phyloP scores from a whole-genome alignment of 2,888 invertebrate species.

The Drosophila dives region DNA sequence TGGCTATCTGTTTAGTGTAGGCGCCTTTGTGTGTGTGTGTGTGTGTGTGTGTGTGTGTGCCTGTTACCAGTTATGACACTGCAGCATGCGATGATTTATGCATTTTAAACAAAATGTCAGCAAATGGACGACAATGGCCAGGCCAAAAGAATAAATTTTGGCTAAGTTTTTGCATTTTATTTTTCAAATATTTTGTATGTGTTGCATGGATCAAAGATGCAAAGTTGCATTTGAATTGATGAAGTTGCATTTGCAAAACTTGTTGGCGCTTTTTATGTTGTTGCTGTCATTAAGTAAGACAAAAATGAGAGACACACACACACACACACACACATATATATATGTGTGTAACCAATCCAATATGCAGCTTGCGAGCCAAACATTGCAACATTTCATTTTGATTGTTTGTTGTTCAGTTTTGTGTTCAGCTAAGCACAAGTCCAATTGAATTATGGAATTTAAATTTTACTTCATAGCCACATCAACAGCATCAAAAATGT shows the following conservation, averaged over 20 bases:
- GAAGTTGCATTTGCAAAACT: constrained; percentile 35
- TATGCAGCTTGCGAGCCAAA: constrained; percentile 8
- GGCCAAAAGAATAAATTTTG: constrained; percentile 25
- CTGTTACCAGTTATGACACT: constrained; percentile 70
- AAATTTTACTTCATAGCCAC: constrained; percentile 64
- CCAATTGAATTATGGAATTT: constrained; percentile 80
- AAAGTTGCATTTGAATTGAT: constrained; percentile 46
- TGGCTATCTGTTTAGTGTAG: constrained; percentile 40
- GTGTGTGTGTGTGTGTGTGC: constrained; percentile 13
- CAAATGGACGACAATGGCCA: constrained; percentile 47
- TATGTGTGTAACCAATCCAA: constrained; percentile 32
- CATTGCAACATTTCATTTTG: constrained; percentile 49
- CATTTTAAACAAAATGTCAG: constrained; percentile 71
- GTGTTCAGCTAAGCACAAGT: constrained; percentile 64
- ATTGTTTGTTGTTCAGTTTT: constrained; percentile 48
- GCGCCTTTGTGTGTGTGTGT: constrained; percentile 19
- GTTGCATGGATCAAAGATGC: constrained; percentile 45
- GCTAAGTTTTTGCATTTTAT: constrained; percentile 30
- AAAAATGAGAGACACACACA: constrained; percentile 55
- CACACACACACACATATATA: too few relatives aligned
- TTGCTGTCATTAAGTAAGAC: constrained; percentile 41
- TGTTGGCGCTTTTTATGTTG: constrained; percentile 15
- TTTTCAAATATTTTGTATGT: constrained; percentile 6
- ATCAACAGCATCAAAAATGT: constrained; percentile 32
- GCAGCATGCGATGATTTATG: constrained; percentile 74